Percentiles rank a stretch among this genome's conserved stretches.
phyloP scores from a whole-genome alignment of 2,113 vertebrate genomes.

The Cnemophilus loriae region DNA sequence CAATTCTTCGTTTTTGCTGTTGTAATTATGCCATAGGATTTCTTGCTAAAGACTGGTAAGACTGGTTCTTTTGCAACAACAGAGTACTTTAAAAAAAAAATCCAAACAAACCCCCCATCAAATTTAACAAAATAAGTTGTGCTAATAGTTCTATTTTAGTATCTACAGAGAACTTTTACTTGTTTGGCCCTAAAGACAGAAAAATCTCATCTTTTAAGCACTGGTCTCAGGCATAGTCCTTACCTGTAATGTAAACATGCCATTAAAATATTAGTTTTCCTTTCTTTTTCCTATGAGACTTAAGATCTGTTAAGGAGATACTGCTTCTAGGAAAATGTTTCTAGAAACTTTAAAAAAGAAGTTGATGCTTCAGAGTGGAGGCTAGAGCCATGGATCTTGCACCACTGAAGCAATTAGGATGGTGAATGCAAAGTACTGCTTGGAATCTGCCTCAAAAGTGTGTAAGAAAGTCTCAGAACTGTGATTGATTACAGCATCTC shows the following conservation, averaged over 20 bases:
- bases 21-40: neutral
- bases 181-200: neutral
- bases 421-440: neutral
- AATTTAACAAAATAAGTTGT: neutral
- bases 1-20: neutral
- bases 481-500: neutral
- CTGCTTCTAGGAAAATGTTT: neutral
- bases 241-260: neutral
- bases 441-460: neutral
- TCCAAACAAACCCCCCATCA: accelerated
- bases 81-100: neutral
- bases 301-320: neutral
- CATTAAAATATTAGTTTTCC: neutral
- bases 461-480: neutral
- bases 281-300: neutral
- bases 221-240: neutral
- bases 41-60: neutral
- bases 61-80: neutral
- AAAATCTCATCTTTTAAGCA: neutral
- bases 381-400: accelerated
- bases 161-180: neutral
- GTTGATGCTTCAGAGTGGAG: neutral
- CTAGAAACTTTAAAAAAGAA: neutral
- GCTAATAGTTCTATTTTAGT: neutral
- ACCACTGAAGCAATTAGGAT: neutral